Percentiles rank a stretch among this genome's conserved stretches.
Evolutionary conservation across 2,113 vertebrate species (phyloP).

Genomic region (Pandion haliaetus): DNA sequence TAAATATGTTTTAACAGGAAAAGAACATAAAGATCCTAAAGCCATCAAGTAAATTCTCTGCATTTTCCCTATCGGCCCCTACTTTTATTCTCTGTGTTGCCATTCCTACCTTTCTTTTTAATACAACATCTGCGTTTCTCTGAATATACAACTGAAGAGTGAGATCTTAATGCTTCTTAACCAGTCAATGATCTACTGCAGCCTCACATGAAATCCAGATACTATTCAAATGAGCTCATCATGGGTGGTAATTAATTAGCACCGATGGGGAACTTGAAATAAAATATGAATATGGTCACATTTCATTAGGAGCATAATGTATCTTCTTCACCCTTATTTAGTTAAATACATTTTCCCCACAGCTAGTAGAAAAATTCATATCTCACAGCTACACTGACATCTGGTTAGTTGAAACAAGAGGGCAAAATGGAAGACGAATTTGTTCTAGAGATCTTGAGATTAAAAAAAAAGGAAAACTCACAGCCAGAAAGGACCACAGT

Average conservation of each 20-base stretch:
- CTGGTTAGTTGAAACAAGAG: neutral
- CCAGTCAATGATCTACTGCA: conserved; percentile 9
- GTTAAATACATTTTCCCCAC: neutral
- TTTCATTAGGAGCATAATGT: conserved; percentile 4
- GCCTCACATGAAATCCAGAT: conserved; percentile 19
- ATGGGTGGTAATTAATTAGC: conserved; percentile 52
- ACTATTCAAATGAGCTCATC: conserved; percentile 10
- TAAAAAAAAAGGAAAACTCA: neutral
- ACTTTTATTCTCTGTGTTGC: conserved; percentile 5
- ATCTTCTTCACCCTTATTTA: neutral
- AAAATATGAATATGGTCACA: neutral
- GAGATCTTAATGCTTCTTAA: conserved; percentile 51
- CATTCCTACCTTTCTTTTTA: neutral
- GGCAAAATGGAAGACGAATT: neutral
- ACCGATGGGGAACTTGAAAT: neutral
- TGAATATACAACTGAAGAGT: neutral
- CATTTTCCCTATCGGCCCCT: neutral
- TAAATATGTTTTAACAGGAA: conserved; percentile 22
- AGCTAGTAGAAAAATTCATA: neutral
- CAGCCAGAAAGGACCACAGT: neutral
- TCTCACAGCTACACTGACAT: neutral
- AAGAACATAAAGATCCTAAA: conserved; percentile 7
- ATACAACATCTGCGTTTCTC: neutral
- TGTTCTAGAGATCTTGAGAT: neutral
- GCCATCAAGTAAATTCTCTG: conserved; percentile 8